phyloP scores from a whole-genome alignment of 1,140 invertebrate genomes.

The Drosophila kohkoa region DNA sequence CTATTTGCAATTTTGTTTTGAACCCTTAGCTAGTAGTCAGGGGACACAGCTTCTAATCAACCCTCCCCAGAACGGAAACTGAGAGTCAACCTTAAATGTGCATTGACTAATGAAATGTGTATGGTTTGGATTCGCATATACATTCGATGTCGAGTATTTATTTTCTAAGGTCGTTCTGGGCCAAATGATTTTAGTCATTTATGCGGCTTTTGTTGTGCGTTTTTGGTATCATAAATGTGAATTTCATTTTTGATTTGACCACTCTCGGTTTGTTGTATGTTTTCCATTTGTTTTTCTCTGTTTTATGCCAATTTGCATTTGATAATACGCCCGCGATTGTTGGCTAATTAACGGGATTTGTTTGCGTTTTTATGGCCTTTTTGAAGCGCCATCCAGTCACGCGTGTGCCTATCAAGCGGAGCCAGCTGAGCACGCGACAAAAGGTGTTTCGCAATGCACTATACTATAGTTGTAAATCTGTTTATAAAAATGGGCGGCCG shows the following conservation, averaged over 20 bases:
- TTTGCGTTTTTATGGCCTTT: slow-evolving; percentile 61
- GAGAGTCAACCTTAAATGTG: slow-evolving; percentile 43
- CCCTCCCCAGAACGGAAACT: not conserved
- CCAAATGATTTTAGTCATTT: slow-evolving; percentile 77
- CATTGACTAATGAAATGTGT: slow-evolving; percentile 74
- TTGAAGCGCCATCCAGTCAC: slow-evolving; percentile 11
- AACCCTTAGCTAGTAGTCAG: slow-evolving; percentile 16
- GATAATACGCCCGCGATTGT: slow-evolving; percentile 74
- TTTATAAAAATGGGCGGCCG: not conserved
- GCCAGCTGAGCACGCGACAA: slow-evolving; percentile 9
- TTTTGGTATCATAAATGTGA: slow-evolving; percentile 58
- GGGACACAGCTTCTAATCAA: slow-evolving; percentile 1
- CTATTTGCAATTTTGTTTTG: slow-evolving; percentile 32
- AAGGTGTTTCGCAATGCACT: not conserved
- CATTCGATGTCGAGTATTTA: slow-evolving; percentile 34
- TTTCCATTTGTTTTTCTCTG: slow-evolving; percentile 26
- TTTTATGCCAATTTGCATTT: slow-evolving; percentile 71
- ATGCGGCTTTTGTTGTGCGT: slow-evolving; percentile 57
- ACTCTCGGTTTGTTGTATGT: slow-evolving; percentile 28
- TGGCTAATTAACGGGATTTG: slow-evolving; percentile 75
- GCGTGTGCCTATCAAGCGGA: slow-evolving; percentile 11
- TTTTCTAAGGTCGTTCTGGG: slow-evolving; percentile 74
- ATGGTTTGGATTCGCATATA: slow-evolving; percentile 1
- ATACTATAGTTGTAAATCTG: not conserved
- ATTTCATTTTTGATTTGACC: slow-evolving; percentile 28